phyloP scores from a whole-genome alignment of 1,140 invertebrate genomes.

The Drosophila trapezifrons region DNA sequence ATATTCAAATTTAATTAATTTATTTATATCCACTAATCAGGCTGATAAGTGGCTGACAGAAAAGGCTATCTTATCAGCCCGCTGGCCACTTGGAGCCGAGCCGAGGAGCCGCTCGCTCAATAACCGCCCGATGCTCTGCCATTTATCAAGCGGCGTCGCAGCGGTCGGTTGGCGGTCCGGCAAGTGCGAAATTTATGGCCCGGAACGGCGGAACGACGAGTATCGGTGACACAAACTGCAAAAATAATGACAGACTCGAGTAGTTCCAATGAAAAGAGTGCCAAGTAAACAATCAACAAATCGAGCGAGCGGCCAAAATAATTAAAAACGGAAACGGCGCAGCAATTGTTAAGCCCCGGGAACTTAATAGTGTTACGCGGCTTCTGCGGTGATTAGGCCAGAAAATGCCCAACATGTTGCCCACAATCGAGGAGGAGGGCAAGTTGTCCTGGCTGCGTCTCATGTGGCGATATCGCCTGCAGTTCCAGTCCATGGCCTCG shows the following conservation, averaged over 20 bases:
- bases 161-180: conserved; percentile 30
- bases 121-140: conserved; percentile 35
- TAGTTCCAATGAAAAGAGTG: conserved; percentile 44
- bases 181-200: conserved; percentile 28
- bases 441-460: conserved; percentile 66
- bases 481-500: conserved; percentile 73
- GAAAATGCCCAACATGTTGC: conserved; percentile 63
- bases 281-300: conserved; percentile 51
- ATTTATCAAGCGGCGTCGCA: conserved; percentile 34
- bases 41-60: conserved; percentile 56
- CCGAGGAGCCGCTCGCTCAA: conserved; percentile 13
- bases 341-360: conserved; percentile 13
- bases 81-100: conserved; percentile 15
- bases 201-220: conserved; percentile 7
- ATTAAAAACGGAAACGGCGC: conserved; percentile 25
- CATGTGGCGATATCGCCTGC: conserved; percentile 72
- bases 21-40: conserved; percentile 81
- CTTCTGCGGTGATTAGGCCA: not conserved
- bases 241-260: conserved; percentile 48
- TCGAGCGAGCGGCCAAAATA: conserved; percentile 13
- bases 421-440: conserved; percentile 75
- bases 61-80: conserved; percentile 35
- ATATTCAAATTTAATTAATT: conserved; percentile 82
- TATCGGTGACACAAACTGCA: conserved; percentile 12
- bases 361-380: conserved; percentile 22